Evolutionary conservation across 2,888 invertebrate genomes (phyloP).

Genomic region (Unio delphinus): DNA sequence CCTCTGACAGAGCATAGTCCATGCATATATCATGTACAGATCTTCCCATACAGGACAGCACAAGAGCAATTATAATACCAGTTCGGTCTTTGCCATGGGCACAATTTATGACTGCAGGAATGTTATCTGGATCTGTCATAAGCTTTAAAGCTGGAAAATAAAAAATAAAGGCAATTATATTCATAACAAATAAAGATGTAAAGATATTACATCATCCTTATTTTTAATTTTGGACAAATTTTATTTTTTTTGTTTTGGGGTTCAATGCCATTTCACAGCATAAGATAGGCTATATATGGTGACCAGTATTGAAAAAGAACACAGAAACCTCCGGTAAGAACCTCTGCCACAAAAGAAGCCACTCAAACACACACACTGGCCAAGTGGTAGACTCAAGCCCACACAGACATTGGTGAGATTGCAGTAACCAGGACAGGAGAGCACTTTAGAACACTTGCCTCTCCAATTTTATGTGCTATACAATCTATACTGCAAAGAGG

Average conservation of each 20-base stretch:
- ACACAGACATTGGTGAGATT: too few relatives aligned
- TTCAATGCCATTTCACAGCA: too few relatives aligned
- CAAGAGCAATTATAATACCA: conserved; percentile 59
- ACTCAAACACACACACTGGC: too few relatives aligned
- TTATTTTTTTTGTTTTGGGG: too few relatives aligned
- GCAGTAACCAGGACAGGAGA: too few relatives aligned
- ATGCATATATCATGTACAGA: conserved; percentile 48
- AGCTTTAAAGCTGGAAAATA: conserved; percentile 57
- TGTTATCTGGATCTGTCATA: conserved; percentile 44
- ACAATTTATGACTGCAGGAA: conserved; percentile 64
- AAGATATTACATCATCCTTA: background rate
- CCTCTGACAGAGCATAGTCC: conserved; percentile 59
- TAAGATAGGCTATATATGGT: too few relatives aligned
- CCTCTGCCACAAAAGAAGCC: too few relatives aligned
- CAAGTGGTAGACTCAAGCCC: too few relatives aligned
- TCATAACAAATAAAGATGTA: background rate
- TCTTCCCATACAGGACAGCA: conserved; percentile 54
- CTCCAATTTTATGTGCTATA: background rate
- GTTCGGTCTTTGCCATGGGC: conserved; percentile 66
- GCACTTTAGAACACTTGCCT: too few relatives aligned
- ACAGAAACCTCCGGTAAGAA: too few relatives aligned
- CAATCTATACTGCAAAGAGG: too few relatives aligned
- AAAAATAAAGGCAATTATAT: background rate
- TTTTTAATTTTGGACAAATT: background rate
- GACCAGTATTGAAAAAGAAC: too few relatives aligned